Evolutionary conservation across 1,140 invertebrate genomes (phyloP), one percentile per base, ranked within the genome.

Genomic region (Branchinecta lindahli): DNA sequence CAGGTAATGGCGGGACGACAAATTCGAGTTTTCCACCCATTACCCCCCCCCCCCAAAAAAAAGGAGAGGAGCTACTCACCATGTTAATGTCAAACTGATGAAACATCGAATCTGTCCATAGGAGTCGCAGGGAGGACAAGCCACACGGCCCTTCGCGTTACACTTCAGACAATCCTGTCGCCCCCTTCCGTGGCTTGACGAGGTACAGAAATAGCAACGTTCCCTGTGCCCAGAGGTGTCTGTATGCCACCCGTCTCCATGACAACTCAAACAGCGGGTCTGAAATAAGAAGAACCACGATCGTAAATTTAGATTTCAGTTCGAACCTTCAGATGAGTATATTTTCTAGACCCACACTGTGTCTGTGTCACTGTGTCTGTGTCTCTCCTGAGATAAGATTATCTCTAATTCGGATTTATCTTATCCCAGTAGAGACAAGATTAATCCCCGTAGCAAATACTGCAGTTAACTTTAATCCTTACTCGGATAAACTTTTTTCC

Each of bases 31-130:
- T n/a, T n/a, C n/a, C n/a, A 33, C 33, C 33, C 33, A 33, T n/a
- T 33, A 33, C 33, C 33, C 33, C 33, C 1, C 33, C 33, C 33
- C 33, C n/a, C n/a, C n/a, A n/a, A 52, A 9, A n/a, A 52, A 52
- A 61, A 61, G 4, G 18, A 4, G 52, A 1, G 52, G 18, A 8
- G 21, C 8, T 68, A 68, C 45, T 68, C 52, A 69, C 83, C 82
- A 83, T 47, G 79, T 80, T 61, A 83, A 76, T 45, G 79, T 82
- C 46, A 83, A 75, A 47, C 79, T 79, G 68, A 83, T 82, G 73
- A 76, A 83, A 73, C 81, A 83, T 69, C 79, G 79, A 45, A 83
- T 77, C 68, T 82, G 81, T 8, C 81, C 81, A 72, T 78, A 79
- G 21, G 80, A 77, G 66, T 80, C 78, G 74, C 82, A 83, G 9